A percentile compares a stretch with the other conserved stretches of the same genome.
These are phyloP conservation scores for Halocynthia aurantium DNA, from an alignment of 23 tunicate species.

Conservation along the genomic window DNA sequence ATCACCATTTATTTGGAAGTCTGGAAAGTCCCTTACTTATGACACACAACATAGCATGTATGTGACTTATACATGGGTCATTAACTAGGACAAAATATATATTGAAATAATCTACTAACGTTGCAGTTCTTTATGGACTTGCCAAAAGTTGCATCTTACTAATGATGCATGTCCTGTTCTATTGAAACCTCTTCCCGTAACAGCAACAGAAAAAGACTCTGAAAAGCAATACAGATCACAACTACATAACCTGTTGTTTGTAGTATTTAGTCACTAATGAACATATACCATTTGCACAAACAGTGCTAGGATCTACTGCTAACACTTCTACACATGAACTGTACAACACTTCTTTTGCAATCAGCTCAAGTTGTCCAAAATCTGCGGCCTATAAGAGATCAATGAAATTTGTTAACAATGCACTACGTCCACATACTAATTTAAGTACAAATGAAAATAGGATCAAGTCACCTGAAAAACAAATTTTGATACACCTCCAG, in stretches of 20 bases:
- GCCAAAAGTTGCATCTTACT: slow-evolving; percentile 56
- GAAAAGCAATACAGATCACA: slow-evolving; percentile 13
- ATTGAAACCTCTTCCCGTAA: slow-evolving; percentile 66
- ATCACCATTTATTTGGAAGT: too few relatives aligned
- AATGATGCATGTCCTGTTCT: slow-evolving; percentile 37
- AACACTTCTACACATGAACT: slow-evolving; percentile 66
- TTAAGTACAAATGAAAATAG: neutral
- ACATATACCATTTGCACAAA: slow-evolving; percentile 51
- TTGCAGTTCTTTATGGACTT: too few relatives aligned
- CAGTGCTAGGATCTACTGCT: slow-evolving; percentile 32
- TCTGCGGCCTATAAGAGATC: slow-evolving; percentile 42
- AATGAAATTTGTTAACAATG: neutral
- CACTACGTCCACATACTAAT: too few relatives aligned
- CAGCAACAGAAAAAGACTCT: slow-evolving; percentile 40
- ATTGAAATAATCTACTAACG: too few relatives aligned
- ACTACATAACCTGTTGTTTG: neutral
- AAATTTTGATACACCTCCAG: slow-evolving; percentile 44
- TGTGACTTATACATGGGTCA: too few relatives aligned
- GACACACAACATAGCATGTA: too few relatives aligned
- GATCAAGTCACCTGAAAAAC: slow-evolving; percentile 41
- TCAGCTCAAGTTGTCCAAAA: slow-evolving; percentile 29
- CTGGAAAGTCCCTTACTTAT: too few relatives aligned
- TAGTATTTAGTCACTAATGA: neutral
- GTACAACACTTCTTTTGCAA: slow-evolving; percentile 46
- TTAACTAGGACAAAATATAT: too few relatives aligned